phyloP scores from a whole-genome alignment of 2,113 vertebrate genomes.

The Dicrurus megarhynchus region DNA sequence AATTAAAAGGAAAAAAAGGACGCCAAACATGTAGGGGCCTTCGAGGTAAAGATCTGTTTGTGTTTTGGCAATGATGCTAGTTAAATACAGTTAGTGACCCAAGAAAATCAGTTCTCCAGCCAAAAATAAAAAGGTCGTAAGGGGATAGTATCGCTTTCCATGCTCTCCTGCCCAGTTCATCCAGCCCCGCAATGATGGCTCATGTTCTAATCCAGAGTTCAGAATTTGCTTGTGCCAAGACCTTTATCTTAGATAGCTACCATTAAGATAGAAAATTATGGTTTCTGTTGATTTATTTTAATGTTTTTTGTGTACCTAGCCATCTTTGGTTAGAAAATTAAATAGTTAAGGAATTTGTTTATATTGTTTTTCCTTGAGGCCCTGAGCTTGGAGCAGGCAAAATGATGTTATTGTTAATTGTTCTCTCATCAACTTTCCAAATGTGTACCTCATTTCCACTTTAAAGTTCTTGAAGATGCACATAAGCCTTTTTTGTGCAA shows the following conservation, averaged over 20 bases:
- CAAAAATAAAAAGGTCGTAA: background rate
- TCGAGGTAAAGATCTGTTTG: background rate
- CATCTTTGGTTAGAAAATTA: background rate
- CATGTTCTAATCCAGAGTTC: background rate
- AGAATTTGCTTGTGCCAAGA: background rate
- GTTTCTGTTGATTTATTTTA: background rate
- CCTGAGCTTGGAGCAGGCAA: background rate
- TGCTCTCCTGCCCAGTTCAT: background rate
- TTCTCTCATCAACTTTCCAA: background rate
- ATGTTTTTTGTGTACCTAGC: background rate
- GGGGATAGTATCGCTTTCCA: background rate
- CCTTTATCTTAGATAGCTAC: background rate
- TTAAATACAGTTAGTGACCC: background rate
- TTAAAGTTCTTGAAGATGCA: background rate
- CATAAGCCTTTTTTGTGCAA: background rate
- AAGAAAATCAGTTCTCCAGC: background rate
- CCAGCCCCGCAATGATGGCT: rapidly evolving
- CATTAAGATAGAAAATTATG: background rate
- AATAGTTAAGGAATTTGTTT: background rate
- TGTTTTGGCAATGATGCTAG: background rate
- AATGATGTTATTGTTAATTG: background rate
- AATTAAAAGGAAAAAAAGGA: background rate
- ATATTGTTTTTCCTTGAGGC: background rate
- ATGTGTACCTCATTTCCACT: background rate
- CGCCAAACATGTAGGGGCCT: background rate